Percentiles rank a stretch among this genome's conserved stretches.
Conservation (phyloP, 2,888 invertebrate genomes). For the Ochropleura leucogaster region DNA sequence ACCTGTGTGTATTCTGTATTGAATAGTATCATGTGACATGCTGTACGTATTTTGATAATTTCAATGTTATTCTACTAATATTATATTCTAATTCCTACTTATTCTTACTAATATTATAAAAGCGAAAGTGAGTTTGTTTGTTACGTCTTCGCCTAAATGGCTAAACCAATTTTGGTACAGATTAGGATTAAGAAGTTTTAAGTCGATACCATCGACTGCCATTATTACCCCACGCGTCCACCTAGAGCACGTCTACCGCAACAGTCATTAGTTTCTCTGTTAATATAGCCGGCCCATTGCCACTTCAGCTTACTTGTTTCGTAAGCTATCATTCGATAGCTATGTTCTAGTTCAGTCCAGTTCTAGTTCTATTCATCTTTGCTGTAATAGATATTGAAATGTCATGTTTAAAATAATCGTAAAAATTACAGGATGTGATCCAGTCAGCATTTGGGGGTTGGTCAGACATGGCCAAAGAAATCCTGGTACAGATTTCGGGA, state of each 20-base stretch:
- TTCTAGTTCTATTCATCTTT: no score
- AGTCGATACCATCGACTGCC: neutral
- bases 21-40: no score
- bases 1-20: no score
- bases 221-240: neutral
- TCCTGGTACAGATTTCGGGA: slow-evolving; percentile 71
- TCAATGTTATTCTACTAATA: no score
- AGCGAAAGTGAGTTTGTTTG: no score
- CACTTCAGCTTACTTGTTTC: neutral
- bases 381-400: neutral
- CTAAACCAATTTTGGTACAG: no score
- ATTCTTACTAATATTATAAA: no score
- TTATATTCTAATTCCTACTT: no score
- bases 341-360: no score
- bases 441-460: slow-evolving; percentile 83
- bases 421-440: slow-evolving; percentile 77
- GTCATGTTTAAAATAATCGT: neutral
- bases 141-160: no score
- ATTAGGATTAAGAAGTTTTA: neutral
- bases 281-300: neutral
- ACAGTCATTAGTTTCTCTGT: neutral
- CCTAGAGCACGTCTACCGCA: neutral
- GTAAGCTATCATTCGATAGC: neutral
- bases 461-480: slow-evolving; percentile 80
- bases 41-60: no score